phyloP scores from a whole-genome alignment of 2,113 vertebrate genomes.

The Tupaia chinensis region DNA sequence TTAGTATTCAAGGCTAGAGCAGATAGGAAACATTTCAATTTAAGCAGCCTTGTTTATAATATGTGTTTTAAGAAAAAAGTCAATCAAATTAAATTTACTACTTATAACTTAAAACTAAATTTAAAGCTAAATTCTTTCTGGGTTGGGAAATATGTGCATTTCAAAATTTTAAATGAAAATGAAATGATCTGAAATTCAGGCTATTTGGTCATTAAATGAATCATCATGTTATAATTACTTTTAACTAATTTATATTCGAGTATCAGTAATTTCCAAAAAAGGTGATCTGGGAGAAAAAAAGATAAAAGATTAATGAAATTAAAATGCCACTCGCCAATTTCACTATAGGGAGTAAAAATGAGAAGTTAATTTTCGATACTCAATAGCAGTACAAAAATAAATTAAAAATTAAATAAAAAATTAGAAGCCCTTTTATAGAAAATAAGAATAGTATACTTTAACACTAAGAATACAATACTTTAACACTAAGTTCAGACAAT shows the following conservation, averaged over 20 bases:
- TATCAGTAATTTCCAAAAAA: constrained; percentile 24
- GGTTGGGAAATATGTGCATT: not conserved
- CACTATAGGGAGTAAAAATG: constrained; percentile 31
- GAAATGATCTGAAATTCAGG: constrained; percentile 17
- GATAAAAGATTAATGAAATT: constrained; percentile 1
- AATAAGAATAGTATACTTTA: constrained; percentile 2
- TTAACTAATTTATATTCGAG: constrained; percentile 34
- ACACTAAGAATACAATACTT: constrained; percentile 11
- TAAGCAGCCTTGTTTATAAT: not conserved
- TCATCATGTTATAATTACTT: constrained; percentile 24
- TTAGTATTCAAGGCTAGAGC: constrained; percentile 49
- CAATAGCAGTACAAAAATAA: constrained; percentile 23
- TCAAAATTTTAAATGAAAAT: constrained; percentile 22
- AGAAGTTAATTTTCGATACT: constrained; percentile 1
- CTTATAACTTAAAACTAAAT: not conserved
- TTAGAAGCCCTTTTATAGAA: not conserved
- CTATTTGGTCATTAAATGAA: not conserved
- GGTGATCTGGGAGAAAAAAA: not conserved
- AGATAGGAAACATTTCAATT: constrained; percentile 33
- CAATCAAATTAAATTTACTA: not conserved
- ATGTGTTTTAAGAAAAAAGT: constrained; percentile 9
- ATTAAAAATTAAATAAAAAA: not conserved
- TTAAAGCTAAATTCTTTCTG: not conserved
- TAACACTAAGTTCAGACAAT: constrained; percentile 34
- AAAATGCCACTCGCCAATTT: constrained; percentile 54